These are phyloP conservation scores for Chrysopa pallens DNA, from an alignment of 1,140 invertebrate species.

Conservation along the genomic window DNA sequence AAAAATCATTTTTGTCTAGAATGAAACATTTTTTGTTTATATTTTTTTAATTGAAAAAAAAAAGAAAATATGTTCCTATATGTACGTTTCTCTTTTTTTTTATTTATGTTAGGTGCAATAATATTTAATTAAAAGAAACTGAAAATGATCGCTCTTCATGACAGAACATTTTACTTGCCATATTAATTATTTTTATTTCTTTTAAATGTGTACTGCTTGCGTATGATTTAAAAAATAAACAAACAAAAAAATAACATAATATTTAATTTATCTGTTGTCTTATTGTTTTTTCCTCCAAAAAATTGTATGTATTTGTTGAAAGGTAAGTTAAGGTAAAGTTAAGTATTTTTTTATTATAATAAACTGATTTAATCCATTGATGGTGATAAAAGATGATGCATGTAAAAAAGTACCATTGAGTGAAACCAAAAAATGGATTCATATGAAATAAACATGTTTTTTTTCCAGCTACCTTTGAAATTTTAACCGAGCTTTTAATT, in stretches of 20 bases:
- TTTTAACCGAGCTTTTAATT: too few species aligned
- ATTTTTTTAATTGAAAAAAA: too few species aligned
- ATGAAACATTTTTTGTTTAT: too few species aligned
- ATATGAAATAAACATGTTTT: too few species aligned
- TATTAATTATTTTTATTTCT: background rate
- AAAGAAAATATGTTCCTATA: background rate
- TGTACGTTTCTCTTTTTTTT: background rate
- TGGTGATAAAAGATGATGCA: too few species aligned
- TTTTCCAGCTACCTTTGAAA: too few species aligned
- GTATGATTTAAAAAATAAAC: background rate
- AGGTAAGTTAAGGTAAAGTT: too few species aligned
- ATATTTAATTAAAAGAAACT: background rate
- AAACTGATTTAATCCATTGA: too few species aligned
- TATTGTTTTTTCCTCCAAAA: background rate
- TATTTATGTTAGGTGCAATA: background rate
- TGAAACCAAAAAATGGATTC: too few species aligned
- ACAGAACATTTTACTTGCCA: background rate
- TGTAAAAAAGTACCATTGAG: too few species aligned
- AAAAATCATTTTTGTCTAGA: too few species aligned
- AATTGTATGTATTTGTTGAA: background rate
- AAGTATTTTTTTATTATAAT: too few species aligned
- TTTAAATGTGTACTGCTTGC: background rate
- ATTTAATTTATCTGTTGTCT: background rate
- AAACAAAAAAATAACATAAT: background rate
- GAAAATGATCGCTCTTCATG: background rate